Evolutionary conservation across 1,140 invertebrate genomes (phyloP), one percentile per base, ranked within the genome.

Genomic region (Helicoverpa armigera): DNA sequence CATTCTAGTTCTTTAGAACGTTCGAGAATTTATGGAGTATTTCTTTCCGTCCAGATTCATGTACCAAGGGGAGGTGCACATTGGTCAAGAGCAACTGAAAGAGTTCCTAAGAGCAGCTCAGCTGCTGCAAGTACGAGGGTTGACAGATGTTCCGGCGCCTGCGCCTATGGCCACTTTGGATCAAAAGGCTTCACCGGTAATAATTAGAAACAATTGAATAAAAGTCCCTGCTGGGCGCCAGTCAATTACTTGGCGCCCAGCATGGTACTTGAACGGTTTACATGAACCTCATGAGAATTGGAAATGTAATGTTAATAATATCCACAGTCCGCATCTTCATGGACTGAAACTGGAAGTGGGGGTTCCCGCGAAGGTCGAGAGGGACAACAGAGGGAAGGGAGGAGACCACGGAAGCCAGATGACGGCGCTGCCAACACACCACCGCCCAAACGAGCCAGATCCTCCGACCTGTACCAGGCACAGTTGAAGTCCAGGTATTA

Each of bases 11-110:
- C 16, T 70, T n/a, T 31, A 72, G 54, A 14, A 54, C 23, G 56
- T 54, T 14, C 13, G 10, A 35, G n/a, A 65, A 43, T n/a, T 65
- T 43, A 65, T 16, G 9, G 13, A 43, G 13, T n/a, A 10, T 7
- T 2, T 18, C 50, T 69, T 69, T 58, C 56, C 67, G 69, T 81
- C 3, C 87, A 97, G 97, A 91, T 99, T 99, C 95, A 99, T 99
- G 98, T 99, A 99, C 94, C 98, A 98, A 94, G 98, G 98, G 58
- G 98, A 99, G 95, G 98, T 99, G 3, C 97, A 98, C 92, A 98
- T 99, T 82, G 97, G 98, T 63, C 98, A 99, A 91, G 98, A 98
- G 88, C 98, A 98, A 87, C 95, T 99, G 83, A 96, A 97, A 75
- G 97, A 98, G 87, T 98, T 99, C 92, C 95, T 99, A 79, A 97